phyloP scores from a whole-genome alignment of 2,113 vertebrate genomes.

The Stictonetta naevosa region DNA sequence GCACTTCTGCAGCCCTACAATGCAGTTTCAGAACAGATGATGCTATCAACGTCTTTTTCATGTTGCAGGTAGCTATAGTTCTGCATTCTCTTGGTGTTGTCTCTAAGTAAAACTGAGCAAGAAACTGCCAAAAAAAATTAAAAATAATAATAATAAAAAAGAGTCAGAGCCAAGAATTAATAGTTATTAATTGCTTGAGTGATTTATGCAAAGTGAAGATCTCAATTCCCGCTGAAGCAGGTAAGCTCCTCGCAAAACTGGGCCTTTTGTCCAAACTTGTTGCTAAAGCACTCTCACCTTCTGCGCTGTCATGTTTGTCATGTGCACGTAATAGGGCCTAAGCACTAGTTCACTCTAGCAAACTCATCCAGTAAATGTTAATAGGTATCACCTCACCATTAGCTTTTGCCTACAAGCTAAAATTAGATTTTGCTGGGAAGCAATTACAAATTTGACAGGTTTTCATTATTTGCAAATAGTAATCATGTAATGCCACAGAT shows the following conservation, averaged over 20 bases:
- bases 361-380: not conserved
- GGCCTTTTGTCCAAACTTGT: not conserved
- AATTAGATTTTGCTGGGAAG: not conserved
- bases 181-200: not conserved
- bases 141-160: not conserved
- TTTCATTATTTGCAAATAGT: constrained; percentile 27
- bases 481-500: constrained; percentile 9
- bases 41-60: not conserved
- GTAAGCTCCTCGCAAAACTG: not conserved
- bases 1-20: not conserved
- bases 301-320: not conserved
- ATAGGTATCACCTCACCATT: not conserved
- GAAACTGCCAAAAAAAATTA: not conserved
- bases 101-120: not conserved
- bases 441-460: constrained; percentile 25
- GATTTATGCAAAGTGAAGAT: not conserved
- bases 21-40: not conserved
- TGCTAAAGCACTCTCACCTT: not conserved
- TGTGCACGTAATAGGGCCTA: not conserved
- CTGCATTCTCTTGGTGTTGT: not conserved
- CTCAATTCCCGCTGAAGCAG: not conserved
- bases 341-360: not conserved
- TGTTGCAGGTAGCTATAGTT: not conserved
- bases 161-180: not conserved
- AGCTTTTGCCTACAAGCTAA: not conserved